Base-by-base conservation (phyloP, 2,888 invertebrate genomes). In the Lepeophtheirus nordmannii region DNA sequence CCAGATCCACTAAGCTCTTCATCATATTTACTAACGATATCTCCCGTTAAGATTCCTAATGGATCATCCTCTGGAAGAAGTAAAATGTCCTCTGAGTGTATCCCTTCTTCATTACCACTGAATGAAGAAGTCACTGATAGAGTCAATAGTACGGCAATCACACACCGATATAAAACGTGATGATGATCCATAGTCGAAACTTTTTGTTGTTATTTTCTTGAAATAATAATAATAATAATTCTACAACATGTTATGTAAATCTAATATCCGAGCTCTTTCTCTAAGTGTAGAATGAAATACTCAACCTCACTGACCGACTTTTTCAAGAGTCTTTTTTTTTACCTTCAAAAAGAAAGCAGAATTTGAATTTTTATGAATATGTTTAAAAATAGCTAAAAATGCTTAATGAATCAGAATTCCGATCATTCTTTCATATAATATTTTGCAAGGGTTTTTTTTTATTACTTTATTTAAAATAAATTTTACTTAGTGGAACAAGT, bases 291-390 rank as follows among this genome's bases (percentile, higher is more conserved):
- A 30, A n/a, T 46, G 53, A n/a, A 5, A 17, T 46, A n/a, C 53
- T 17, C 53, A 46, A 17, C 53, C 53, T 46, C n/a, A 46, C 53
- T 46, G 53, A 46, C 53, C 53, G 53, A 46, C n/a, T 46, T 46
- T 46, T 46, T 14, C 17, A 46, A n/a, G 5, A 46, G 5, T 2
- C 10, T 46, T 3, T n/a, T 14, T 14, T n/a, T 46, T 46, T 46
- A 46, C 53, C 53, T 46, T 46, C 1, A 17, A 46, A 17, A 46
- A 17, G 53, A 46, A 46, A 46, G 53, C 53, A 2, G 8, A 46
- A 46, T 46, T 46, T 46, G 53, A 46, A 46, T 46, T 46, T 46
- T 46, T 46, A 14, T 2, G 30, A 7, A 30, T 30, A 14, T 17
- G 14, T 46, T n/a, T 46, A 46, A 46, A 46, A 14, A 46, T 17